Conservation (phyloP, 2,113 vertebrate species). For the Hippopotamus amphibius region DNA sequence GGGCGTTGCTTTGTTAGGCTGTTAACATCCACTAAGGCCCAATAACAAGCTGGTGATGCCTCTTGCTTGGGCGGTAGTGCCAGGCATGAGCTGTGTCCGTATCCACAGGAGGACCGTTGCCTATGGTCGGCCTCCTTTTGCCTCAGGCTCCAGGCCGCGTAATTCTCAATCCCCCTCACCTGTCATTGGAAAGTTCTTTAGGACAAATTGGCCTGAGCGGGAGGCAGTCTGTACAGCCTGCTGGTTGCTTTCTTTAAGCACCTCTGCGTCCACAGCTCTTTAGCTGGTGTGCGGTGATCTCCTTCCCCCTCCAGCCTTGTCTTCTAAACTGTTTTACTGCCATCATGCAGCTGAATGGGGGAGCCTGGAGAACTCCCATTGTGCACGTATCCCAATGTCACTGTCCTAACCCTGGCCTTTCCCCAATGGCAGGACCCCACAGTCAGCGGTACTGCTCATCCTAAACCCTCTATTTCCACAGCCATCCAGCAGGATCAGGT, state of each 20-base stretch:
- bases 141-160: not conserved
- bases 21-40: not conserved
- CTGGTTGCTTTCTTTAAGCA: not conserved
- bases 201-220: not conserved
- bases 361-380: not conserved
- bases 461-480: not conserved
- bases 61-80: not conserved
- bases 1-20: not conserved
- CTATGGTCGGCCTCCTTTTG: not conserved
- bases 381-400: not conserved
- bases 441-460: not conserved
- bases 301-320: not conserved
- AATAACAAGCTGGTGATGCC: not conserved
- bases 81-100: not conserved
- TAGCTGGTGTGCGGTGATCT: rapidly evolving
- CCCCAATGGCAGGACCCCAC: not conserved
- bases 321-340: not conserved
- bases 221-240: not conserved
- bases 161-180: no score
- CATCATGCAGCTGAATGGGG: not conserved
- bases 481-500: not conserved
- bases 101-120: not conserved
- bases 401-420: not conserved
- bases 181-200: not conserved
- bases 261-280: not conserved